Evolutionary conservation across 1,140 invertebrate genomes (phyloP), one percentile per base, ranked within the genome.

Genomic region (Rhagoletis pomonella): DNA sequence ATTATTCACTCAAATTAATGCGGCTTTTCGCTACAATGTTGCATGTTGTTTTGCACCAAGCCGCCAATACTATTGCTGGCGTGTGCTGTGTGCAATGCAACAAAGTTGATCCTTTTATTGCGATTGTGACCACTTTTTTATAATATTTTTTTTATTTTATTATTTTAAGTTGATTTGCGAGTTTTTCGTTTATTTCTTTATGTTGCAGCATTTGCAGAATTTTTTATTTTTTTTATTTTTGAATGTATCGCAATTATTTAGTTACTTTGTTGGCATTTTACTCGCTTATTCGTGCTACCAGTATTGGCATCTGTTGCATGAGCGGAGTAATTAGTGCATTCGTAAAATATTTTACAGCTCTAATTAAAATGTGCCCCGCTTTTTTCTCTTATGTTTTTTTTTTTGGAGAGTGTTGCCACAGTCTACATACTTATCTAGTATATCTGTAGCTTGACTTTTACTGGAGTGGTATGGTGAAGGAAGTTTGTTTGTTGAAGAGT

Each of bases 291-390:
- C 47, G 19, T 10, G n/a, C 29, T 29, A 29, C 29, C 29, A 29
- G 47, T 81, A 50, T 81, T n/a, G 73, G 47, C 73, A 81, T 81
- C 50, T 81, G 73, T 81, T 81, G 73, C 73, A 81, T 81, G 73
- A 81, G 17, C n/a, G 47, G 5, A 29, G 73, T 55, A 81, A 81
- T 81, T 81, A 81, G 73, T 81, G 73, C 73, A 81, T 81, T 81
- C 73, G 73, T 81, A 50, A 81, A 81, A 81, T 58, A 58, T 81
- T 81, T 81, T 81, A 81, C 73, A 81, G 55, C 73, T 81, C 17
- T 55, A 50, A 81, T 81, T 81, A 81, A 81, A 81, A 58, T 29
- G 4, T 55, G 19, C n/a, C n/a, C 73, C 19, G 17, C 17, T 62
- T 62, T 62, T 62, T 47, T 73, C 42, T 29, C 29, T 29, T 29